Conservation (phyloP, 1,140 invertebrate genomes). For the Neomicropteryx cornuta region DNA sequence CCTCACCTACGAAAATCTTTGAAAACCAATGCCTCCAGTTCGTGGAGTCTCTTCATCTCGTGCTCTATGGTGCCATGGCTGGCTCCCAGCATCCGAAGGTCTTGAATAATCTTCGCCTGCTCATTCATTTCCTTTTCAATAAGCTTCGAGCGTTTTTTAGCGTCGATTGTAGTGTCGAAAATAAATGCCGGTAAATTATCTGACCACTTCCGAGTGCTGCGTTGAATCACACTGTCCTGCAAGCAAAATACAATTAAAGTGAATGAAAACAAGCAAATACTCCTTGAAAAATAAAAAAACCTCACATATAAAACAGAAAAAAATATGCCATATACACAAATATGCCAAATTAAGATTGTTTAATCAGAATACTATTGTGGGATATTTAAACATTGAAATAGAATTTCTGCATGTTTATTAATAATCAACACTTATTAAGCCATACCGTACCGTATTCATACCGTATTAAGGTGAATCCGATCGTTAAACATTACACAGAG, state of each 20-base stretch:
- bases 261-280: conserved; percentile 16
- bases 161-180: conserved; percentile 75
- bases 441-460: conserved; percentile 8
- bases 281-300: conserved; percentile 1
- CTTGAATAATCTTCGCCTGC: conserved; percentile 88
- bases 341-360: too few species aligned
- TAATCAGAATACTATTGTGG: too few species aligned
- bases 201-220: conserved; percentile 47
- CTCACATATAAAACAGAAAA: neutral
- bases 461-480: conserved; percentile 8
- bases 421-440: too few species aligned
- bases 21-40: conserved; percentile 84
- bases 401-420: too few species aligned
- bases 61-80: conserved; percentile 84
- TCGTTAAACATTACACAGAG: too few species aligned
- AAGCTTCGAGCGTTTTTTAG: conserved; percentile 81
- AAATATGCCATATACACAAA: conserved; percentile 18
- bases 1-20: conserved; percentile 63
- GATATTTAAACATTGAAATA: too few species aligned
- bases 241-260: conserved; percentile 15
- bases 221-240: conserved; percentile 56
- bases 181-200: conserved; percentile 75
- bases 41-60: conserved; percentile 81
- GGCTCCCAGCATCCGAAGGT: conserved; percentile 78
- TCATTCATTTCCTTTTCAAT: conserved; percentile 97